A percentile compares a stretch with the other conserved stretches of the same genome.
phyloP scores from a whole-genome alignment of 2,113 vertebrate species.

The Odocoileus hemionus region DNA sequence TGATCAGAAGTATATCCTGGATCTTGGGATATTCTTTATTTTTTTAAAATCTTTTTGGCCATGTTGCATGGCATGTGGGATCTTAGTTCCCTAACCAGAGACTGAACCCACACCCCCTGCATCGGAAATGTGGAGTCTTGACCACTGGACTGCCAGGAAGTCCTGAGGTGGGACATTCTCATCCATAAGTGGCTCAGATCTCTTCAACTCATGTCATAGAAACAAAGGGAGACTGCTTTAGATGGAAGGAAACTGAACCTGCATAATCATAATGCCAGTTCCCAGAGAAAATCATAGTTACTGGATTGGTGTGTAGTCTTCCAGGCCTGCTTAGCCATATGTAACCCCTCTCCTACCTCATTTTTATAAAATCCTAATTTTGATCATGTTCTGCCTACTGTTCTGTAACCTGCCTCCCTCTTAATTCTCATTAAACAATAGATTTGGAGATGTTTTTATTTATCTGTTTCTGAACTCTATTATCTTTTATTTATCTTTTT shows the following conservation, averaged over 20 bases:
- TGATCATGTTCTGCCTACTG: background rate
- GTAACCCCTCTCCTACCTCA: background rate
- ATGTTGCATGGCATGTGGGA: background rate
- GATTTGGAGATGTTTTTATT: background rate
- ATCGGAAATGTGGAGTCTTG: background rate
- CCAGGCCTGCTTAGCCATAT: no score
- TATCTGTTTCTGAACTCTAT: background rate
- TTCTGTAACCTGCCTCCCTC: background rate
- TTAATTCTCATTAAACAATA: background rate
- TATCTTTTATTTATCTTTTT: background rate
- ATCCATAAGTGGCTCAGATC: background rate
- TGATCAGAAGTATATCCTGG: background rate
- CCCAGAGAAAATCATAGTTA: background rate
- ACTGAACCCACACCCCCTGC: background rate
- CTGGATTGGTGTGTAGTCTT: background rate
- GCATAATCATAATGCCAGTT: background rate
- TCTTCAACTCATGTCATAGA: background rate
- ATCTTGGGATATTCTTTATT: background rate
- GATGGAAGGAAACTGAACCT: background rate
- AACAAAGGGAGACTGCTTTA: background rate
- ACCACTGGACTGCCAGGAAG: background rate
- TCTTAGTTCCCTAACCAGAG: background rate
- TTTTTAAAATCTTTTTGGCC: background rate
- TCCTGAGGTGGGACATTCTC: background rate
- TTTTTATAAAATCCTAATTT: background rate